Evolutionary conservation across 1,140 invertebrate genomes (phyloP), one percentile per base, ranked within the genome.

Genomic region (Neodiprion fabricii): DNA sequence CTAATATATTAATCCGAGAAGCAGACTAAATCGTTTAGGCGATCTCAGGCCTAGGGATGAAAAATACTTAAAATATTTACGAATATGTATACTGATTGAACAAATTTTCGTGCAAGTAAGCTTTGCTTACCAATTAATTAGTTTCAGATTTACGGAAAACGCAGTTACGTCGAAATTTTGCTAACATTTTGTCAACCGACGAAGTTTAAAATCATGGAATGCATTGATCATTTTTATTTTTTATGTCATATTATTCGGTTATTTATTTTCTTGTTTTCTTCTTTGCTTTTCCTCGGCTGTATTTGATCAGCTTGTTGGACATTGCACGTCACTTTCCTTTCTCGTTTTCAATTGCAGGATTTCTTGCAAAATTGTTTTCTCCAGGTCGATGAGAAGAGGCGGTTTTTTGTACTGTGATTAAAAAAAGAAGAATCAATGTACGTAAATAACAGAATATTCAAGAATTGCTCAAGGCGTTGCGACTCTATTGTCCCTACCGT

Each of bases 381-480:
- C 94, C 86, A 95, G 87, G 40, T 94, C 90, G 17, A 94, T 75
- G 0, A 95, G 84, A 78, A 91, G 88, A 70, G 89, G 87, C 9
- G 94, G 94, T 82, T 96, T 96, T 78, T 92, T 92, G 80, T 95
- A 95, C 90, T 94, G 85, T 78, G 92, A 92, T 61, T 17, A 78
- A 82, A 79, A 76, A 78, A 78, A 47, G 40, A 77, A 76, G 65
- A 80, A 70, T 67, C 49, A 72, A 70, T 71, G 72, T 53, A 69
- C 49, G 66, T 67, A 71, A 47, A 14, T 53, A 67, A 75, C 67
- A 71, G 23, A 72, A 10, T 72, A 72, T 73, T 47, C 73, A 17
- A 47, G 28, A 48, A 67, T 61, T 48, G 11, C 66, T 71, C 73
- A 72, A 71, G 71, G 21, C 67, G 17, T 48, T 67, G 23, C 71